These are phyloP conservation scores for Atta cephalotes DNA, from an alignment of 1,140 invertebrate species.

Conservation along the genomic window DNA sequence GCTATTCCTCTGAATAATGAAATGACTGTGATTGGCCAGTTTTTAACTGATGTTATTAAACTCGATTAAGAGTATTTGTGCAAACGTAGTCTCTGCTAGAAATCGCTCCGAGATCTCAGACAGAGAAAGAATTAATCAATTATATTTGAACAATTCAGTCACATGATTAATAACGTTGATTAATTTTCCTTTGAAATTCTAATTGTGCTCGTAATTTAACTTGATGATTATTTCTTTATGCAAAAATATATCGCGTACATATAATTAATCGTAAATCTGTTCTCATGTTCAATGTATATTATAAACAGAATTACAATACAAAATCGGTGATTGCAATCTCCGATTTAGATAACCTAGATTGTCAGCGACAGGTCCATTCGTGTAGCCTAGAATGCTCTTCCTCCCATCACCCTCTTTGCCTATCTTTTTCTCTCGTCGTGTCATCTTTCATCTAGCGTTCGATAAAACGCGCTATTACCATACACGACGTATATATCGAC, in stretches of 20 bases:
- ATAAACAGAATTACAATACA: not conserved
- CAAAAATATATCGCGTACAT: not conserved
- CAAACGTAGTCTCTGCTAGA: too few species aligned
- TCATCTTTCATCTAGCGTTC: slow-evolving; percentile 37
- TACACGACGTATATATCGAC: slow-evolving; percentile 32
- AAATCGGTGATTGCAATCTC: slow-evolving; percentile 22
- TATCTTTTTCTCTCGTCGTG: not conserved
- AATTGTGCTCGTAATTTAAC: not conserved
- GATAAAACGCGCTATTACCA: slow-evolving; percentile 39
- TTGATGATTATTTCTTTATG: not conserved
- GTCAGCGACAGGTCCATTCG: slow-evolving; percentile 4
- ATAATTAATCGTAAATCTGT: not conserved
- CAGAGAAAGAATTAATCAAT: not conserved
- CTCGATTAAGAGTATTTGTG: too few species aligned
- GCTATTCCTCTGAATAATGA: too few species aligned
- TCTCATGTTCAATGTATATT: not conserved
- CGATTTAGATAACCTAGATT: slow-evolving; percentile 33
- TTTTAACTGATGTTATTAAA: too few species aligned
- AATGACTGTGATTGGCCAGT: too few species aligned
- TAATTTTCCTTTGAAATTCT: not conserved
- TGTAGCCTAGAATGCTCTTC: not conserved
- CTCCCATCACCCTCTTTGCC: not conserved
- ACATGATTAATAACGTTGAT: too few species aligned
- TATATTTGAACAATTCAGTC: too few species aligned
- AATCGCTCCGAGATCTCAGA: too few species aligned